Evolutionary conservation across 1,140 invertebrate species (phyloP).

Genomic region (Drosophila bifasciata): DNA sequence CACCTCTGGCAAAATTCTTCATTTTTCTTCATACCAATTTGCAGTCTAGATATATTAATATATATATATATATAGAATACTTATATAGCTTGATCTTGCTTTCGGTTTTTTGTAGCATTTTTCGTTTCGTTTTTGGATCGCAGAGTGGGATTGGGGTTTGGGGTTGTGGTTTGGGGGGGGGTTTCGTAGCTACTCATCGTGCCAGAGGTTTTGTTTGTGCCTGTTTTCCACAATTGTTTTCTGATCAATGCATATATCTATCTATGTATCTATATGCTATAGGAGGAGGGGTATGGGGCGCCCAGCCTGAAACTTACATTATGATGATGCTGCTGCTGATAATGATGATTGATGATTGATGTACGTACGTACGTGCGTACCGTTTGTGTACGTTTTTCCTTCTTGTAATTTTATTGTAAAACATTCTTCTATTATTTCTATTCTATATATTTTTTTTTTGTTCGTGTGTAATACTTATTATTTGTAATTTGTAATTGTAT

Average conservation of each 20-base stretch:
- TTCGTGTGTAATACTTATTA: constrained; percentile 76
- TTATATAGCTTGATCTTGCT: constrained; percentile 60
- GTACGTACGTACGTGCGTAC: too few relatives aligned
- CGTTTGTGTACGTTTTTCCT: constrained; percentile 19
- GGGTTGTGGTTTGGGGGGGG: neutral
- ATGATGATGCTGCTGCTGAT: neutral
- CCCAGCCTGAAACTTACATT: neutral
- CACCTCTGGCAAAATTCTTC: constrained; percentile 10
- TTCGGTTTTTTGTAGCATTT: constrained; percentile 46
- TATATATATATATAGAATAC: constrained; percentile 42
- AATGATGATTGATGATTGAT: neutral
- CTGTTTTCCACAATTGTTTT: constrained; percentile 32
- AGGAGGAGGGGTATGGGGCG: constrained; percentile 5
- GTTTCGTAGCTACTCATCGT: constrained; percentile 10
- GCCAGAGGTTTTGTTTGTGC: constrained; percentile 14
- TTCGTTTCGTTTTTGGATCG: constrained; percentile 6
- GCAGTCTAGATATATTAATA: constrained; percentile 49
- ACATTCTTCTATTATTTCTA: too few relatives aligned
- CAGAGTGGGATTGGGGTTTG: neutral
- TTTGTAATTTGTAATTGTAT: constrained; percentile 82
- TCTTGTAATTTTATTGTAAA: constrained; percentile 46
- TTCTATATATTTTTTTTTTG: constrained; percentile 48
- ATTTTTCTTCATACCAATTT: constrained; percentile 22
- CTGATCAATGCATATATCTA: constrained; percentile 38
- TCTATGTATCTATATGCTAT: constrained; percentile 8